Base-by-base conservation (phyloP, 2,888 invertebrate species). In the Leptarthrus brevirostris region DNA sequence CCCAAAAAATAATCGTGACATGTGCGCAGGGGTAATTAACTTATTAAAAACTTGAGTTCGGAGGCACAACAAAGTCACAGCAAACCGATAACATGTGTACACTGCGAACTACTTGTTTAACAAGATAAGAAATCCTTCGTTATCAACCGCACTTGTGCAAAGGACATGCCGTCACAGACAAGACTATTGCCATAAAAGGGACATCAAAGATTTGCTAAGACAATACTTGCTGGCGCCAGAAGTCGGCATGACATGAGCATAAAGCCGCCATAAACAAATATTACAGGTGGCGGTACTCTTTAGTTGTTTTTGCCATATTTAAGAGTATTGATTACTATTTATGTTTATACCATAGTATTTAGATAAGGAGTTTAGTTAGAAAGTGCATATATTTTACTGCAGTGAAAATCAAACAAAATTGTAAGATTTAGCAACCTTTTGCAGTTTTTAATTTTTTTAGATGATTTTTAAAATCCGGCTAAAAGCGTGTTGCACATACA, bases 61-160 rank as follows among this genome's bases (percentile, higher is more conserved):
- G 22, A 64, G 64, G 44, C 24, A 20, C 64, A 64, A 64, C 64
- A 64, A 64, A 64, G 24, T 34, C 18, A 47, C 44, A 44, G 44
- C n/a, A 18, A 12, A 20, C 64, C 64, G 64, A 64, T 64, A 64
- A 64, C 64, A 64, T 40, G 12, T 64, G 44, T 24, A 5, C 64
- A 22, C 58, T 64, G 64, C 64, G 40, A 30, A 71, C 52, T 54
- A 53, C 74, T 72, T 74, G 74, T 74, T 72, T 40, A 24, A 74
- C 74, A 74, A 74, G 74, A 74, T 74, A 72, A 64, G 44, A 24
- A 22, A 1, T 64, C 44, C 64, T 74, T 66, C 54, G 74, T 77
- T 77, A 78, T 77, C 78, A 76, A 78, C 78, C 78, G 76, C 78
- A 78, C 77, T 77, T 77, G 77, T 77, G 44, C 74, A 72, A 74